Evolutionary conservation across 2,797 vertebrate species (phyloP).

Genomic region (Eurystomus glaucurus): DNA sequence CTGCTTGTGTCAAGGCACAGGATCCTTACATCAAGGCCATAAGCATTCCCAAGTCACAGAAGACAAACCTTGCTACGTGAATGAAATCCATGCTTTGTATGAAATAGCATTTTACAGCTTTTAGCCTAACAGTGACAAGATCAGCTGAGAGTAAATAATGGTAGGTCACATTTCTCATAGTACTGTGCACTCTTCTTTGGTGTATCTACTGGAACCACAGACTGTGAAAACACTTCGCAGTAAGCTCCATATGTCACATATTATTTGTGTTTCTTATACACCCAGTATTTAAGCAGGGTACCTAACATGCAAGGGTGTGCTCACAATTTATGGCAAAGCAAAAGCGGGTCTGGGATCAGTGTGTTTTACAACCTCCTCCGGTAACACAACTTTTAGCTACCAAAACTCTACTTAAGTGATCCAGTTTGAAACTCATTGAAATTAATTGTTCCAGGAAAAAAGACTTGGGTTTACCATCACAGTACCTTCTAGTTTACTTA

Average conservation of each 20-base stretch:
- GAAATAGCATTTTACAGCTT: background rate
- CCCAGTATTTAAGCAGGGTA: background rate
- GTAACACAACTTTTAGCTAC: background rate
- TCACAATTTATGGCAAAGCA: background rate
- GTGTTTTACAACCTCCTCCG: background rate
- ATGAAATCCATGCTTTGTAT: background rate
- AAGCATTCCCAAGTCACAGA: background rate
- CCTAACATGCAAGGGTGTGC: background rate
- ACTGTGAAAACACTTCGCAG: background rate
- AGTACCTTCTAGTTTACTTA: background rate
- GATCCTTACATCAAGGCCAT: background rate
- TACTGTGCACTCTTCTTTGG: background rate
- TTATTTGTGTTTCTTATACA: background rate
- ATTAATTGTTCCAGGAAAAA: background rate
- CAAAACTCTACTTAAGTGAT: background rate
- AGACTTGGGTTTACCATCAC: background rate
- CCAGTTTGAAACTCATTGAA: background rate
- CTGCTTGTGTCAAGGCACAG: background rate
- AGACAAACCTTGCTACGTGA: background rate
- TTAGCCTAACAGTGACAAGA: background rate
- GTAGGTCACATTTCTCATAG: background rate
- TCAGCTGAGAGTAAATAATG: background rate
- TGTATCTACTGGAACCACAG: background rate
- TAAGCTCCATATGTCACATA: background rate
- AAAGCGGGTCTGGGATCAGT: background rate